Percentiles rank a stretch among this genome's conserved stretches.
These are phyloP conservation scores for Ammospiza nelsoni DNA, from an alignment of 2,113 vertebrate genomes.

Conservation along the genomic window DNA sequence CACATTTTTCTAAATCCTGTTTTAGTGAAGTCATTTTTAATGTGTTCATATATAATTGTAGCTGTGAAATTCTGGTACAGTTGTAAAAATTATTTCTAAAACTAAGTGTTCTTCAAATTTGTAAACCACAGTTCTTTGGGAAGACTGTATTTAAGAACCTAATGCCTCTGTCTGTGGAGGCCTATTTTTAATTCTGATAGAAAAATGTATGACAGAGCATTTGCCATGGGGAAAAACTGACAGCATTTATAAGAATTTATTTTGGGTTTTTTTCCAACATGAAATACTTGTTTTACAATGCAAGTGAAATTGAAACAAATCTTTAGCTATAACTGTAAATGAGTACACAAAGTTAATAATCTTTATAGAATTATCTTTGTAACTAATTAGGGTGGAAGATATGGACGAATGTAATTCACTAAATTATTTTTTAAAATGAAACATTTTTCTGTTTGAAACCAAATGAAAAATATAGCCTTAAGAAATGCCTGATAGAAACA, in stretches of 20 bases:
- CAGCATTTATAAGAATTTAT: slow-evolving; percentile 77
- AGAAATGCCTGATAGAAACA: slow-evolving; percentile 79
- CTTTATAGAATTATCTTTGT: slow-evolving; percentile 82
- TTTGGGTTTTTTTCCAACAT: slow-evolving; percentile 67
- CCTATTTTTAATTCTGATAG: slow-evolving; percentile 73
- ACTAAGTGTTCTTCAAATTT: slow-evolving; percentile 80
- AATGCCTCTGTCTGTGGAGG: slow-evolving; percentile 70
- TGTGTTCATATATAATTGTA: slow-evolving; percentile 91
- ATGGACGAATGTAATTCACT: slow-evolving; percentile 83
- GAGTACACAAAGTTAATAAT: slow-evolving; percentile 79
- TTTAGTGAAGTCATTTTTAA: slow-evolving; percentile 87
- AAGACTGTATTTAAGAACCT: slow-evolving; percentile 75
- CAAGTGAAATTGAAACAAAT: slow-evolving; percentile 77
- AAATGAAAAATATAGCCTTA: slow-evolving; percentile 86
- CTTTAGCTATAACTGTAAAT: slow-evolving; percentile 85
- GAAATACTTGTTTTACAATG: slow-evolving; percentile 80
- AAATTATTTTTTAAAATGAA: slow-evolving; percentile 87
- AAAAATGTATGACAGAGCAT: slow-evolving; percentile 75
- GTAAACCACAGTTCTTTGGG: slow-evolving; percentile 70
- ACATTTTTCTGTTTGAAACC: slow-evolving; percentile 80
- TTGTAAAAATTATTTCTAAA: slow-evolving; percentile 90
- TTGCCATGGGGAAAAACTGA: slow-evolving; percentile 77
- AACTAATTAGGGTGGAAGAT: slow-evolving; percentile 84
- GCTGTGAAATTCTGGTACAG: slow-evolving; percentile 97
- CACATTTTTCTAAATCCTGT: slow-evolving; percentile 84